phyloP scores from a whole-genome alignment of 2,888 invertebrate genomes.

The Mythimna loreyi region DNA sequence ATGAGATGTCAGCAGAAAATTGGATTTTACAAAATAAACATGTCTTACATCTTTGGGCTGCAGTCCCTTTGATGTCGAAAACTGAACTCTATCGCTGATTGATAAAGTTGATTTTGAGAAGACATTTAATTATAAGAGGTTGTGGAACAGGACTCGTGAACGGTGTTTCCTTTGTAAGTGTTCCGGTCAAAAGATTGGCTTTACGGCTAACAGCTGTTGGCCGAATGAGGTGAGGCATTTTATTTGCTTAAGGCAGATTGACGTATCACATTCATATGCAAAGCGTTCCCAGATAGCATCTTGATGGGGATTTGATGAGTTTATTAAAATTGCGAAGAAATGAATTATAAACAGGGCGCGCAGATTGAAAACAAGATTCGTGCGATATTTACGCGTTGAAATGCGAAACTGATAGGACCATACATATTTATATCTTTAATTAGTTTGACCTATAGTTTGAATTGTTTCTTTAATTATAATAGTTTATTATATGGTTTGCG shows the following conservation, averaged over 20 bases:
- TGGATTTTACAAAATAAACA: slow-evolving; percentile 90
- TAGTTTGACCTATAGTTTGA: slow-evolving; percentile 53
- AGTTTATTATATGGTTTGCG: slow-evolving; percentile 2
- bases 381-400: slow-evolving; percentile 56
- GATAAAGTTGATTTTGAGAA: slow-evolving; percentile 53
- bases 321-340: slow-evolving; percentile 77
- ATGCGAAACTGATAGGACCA: slow-evolving; percentile 42
- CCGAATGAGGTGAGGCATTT: slow-evolving; percentile 69
- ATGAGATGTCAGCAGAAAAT: slow-evolving; percentile 89
- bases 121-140: slow-evolving; percentile 1
- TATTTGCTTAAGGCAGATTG: slow-evolving; percentile 81
- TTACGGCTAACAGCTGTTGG: slow-evolving; percentile 75
- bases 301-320: slow-evolving; percentile 76
- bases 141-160: slow-evolving; percentile 51
- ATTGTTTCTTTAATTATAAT: slow-evolving; percentile 31
- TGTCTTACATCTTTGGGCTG: slow-evolving; percentile 76
- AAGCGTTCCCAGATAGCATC: slow-evolving; percentile 73
- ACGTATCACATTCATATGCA: slow-evolving; percentile 77
- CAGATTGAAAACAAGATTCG: slow-evolving; percentile 50
- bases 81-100: slow-evolving; percentile 56
- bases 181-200: slow-evolving; percentile 74
- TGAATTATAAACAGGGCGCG: slow-evolving; percentile 60
- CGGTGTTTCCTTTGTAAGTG: slow-evolving; percentile 64
- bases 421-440: slow-evolving; percentile 60
- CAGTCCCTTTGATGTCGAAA: slow-evolving; percentile 49